Base-by-base conservation (phyloP, 2,113 vertebrate species). In the Hippocampus comes region DNA sequence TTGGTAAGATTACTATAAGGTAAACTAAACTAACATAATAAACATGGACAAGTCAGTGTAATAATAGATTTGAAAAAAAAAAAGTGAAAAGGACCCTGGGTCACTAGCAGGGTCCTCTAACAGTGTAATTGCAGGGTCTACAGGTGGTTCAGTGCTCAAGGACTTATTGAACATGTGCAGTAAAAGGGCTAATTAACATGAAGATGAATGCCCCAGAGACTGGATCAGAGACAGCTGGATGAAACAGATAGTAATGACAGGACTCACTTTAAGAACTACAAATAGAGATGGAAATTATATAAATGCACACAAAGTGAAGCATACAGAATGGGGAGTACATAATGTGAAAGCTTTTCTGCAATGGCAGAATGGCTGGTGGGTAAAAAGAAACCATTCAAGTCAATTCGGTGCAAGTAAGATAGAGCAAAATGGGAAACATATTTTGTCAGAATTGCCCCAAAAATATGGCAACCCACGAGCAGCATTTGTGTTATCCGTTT, bases 111-210 rank as follows among this genome's bases (percentile, higher is more conserved):
- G 82, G 71, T 81, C 75, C 68, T 72, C 79, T 72, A 75, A 73
- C 66, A 68, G 75, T 73, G 79, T 86, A 89, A 88, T 77, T 84
- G 76, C 80, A 74, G 72, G 71, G 74, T 76, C 79, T 82, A 88
- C 87, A 89, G 86, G 86, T 91, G 87, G 86, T 80, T 76, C 59
- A 75, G 77, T 55, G 80, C 78, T 81, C 69, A 70, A 60, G 83
- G 86, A 82, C 74, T 80, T 73, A 55, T 70, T 20, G 51, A 86
- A 78, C 79, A 82, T 71, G 79, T 85, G 83, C 81, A 80, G 83
- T 77, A 82, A 86, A 79, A 74, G 65, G 80, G 70, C 80, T 76
- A 85, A 85, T 88, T 89, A 88, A 79, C 82, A 85, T 79, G 79
- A 84, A 84, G 79, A 86, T 86, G 77, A 87, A 89, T 79, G 85